Conservation (phyloP, 2,888 invertebrate genomes). For the Sthenelais limicola region DNA sequence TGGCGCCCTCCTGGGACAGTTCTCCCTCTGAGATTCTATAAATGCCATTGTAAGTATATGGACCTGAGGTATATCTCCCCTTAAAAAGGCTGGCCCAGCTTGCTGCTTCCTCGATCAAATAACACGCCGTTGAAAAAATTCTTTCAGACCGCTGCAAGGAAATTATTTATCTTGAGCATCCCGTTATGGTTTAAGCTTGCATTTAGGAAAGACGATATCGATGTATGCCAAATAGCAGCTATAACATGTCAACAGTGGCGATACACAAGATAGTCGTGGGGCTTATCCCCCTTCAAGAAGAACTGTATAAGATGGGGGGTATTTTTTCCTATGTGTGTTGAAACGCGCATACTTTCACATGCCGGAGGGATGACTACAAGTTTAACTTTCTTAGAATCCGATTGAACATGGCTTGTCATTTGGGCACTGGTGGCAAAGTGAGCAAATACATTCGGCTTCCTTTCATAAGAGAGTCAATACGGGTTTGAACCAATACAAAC, state of each 20-base stretch:
- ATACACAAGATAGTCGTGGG: constrained; percentile 10
- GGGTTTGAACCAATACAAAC: constrained; percentile 32
- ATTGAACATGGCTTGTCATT: constrained; percentile 36
- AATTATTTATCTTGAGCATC: constrained; percentile 9
- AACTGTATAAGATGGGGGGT: constrained; percentile 16
- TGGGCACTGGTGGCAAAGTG: constrained; percentile 37
- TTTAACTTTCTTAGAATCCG: constrained; percentile 39
- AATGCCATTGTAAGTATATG: no score
- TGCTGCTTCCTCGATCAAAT: constrained; percentile 21
- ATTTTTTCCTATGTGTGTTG: no score
- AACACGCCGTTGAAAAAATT: constrained; percentile 15
- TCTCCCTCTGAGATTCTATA: no score
- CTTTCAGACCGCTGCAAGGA: background rate
- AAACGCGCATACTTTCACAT: constrained; percentile 38
- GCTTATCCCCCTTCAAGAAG: constrained; percentile 27
- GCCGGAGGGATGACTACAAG: constrained; percentile 35
- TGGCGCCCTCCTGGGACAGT: no score
- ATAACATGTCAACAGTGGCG: constrained; percentile 39
- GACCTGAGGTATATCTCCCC: no score
- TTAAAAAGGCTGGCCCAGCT: no score
- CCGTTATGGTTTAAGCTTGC: background rate
- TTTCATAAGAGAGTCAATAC: constrained; percentile 23
- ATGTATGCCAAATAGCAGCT: constrained; percentile 10
- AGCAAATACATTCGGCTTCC: constrained; percentile 34
- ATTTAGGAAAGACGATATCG: constrained; percentile 28